phyloP scores from a whole-genome alignment of 2,113 vertebrate genomes.

The Vulpes lagopus region DNA sequence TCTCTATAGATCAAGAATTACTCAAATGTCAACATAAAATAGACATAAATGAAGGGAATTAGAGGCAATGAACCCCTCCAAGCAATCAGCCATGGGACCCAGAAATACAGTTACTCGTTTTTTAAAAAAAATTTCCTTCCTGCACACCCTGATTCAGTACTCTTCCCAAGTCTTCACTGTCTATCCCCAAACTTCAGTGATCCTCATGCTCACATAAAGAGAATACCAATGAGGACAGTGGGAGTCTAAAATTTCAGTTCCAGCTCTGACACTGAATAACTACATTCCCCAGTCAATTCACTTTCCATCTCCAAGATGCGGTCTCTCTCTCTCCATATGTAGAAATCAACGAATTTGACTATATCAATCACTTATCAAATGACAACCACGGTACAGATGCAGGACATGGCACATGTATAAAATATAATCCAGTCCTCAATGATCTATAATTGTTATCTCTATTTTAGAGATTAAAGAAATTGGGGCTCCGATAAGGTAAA shows the following conservation, averaged over 20 bases:
- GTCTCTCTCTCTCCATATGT: background rate
- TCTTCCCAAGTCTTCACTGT: background rate
- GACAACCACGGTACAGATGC: background rate
- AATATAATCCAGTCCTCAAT: background rate
- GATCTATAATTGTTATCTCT: background rate
- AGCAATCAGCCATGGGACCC: background rate
- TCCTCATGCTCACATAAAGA: background rate
- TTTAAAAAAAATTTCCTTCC: background rate
- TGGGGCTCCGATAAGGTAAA: background rate
- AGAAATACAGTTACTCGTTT: background rate
- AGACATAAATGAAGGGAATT: background rate
- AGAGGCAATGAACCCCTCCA: background rate
- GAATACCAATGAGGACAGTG: background rate
- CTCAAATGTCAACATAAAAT: background rate
- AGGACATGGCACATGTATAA: background rate
- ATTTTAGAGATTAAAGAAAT: background rate
- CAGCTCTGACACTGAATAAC: background rate
- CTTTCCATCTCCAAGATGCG: conserved; percentile 29
- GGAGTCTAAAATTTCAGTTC: background rate
- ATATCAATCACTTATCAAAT: background rate
- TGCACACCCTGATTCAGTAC: background rate
- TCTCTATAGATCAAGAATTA: background rate
- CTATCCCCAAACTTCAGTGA: background rate
- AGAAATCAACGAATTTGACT: conserved; percentile 4
- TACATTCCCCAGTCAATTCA: background rate